A percentile compares a stretch with the other conserved stretches of the same genome.
These are phyloP conservation scores for Sciurus vulgaris DNA, from an alignment of 2,797 vertebrate species.

Conservation along the genomic window DNA sequence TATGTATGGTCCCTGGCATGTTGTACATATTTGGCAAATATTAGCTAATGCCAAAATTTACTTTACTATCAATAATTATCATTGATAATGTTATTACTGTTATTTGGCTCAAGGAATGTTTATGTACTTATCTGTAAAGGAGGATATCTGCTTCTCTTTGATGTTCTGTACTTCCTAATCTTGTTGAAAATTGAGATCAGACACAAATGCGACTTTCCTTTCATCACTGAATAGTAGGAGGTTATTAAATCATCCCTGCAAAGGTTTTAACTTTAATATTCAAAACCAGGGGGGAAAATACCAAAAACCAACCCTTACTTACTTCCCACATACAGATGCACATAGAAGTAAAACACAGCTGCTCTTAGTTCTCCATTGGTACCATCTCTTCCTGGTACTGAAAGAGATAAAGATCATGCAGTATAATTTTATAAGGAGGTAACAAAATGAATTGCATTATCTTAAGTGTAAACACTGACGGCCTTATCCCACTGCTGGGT, in stretches of 20 bases:
- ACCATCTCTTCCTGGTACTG: slow-evolving; percentile 71
- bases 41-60: slow-evolving; percentile 58
- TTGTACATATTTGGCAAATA: background rate
- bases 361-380: slow-evolving; percentile 8
- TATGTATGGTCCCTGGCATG: background rate
- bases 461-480: slow-evolving; percentile 56
- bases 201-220: slow-evolving; percentile 37
- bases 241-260: slow-evolving; percentile 51
- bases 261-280: slow-evolving; percentile 68
- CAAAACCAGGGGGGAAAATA: background rate
- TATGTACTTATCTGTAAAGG: background rate
- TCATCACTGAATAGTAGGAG: background rate
- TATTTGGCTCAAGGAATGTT: slow-evolving; percentile 36
- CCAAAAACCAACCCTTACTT: background rate
- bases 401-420: slow-evolving; percentile 69
- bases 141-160: slow-evolving; percentile 52
- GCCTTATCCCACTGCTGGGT: slow-evolving; percentile 27
- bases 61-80: slow-evolving; percentile 27
- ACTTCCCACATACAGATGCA: slow-evolving; percentile 37
- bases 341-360: slow-evolving; percentile 69
- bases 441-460: slow-evolving; percentile 67
- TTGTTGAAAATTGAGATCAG: slow-evolving; percentile 54
- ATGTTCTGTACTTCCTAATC: background rate
- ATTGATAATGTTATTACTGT: background rate
- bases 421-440: slow-evolving; percentile 66